Base-by-base conservation (phyloP, 2,888 invertebrate genomes). In the Cataglyphis albicans region DNA sequence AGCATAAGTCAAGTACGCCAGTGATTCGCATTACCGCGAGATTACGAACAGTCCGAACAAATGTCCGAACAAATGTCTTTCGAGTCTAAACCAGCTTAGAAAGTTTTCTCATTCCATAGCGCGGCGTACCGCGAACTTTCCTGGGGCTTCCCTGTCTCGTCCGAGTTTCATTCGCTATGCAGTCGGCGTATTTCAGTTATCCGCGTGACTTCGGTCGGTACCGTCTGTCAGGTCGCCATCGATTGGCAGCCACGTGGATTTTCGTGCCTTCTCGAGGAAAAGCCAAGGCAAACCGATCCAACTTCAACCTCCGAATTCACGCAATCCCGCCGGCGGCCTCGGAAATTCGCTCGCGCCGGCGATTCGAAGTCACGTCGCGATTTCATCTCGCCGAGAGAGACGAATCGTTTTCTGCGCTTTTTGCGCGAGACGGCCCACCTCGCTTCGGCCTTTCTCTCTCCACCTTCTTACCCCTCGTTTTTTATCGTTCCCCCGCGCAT, bases 21-120 rank as follows among this genome's bases (percentile, higher is more conserved):
- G 81, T 61, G 86, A 81, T 83, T 86, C 88, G 65, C 85, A 86
- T 89, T 87, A 86, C 65, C 84, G 68, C 76, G 75, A 84, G 89
- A 89, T 86, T 89, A 89, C 83, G 55, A n/a, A n/a, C 52, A 52
- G 80, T 21, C 52, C 83, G 82, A 75, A 76, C 86, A 81, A 87
- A 89, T 87, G 80, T 21, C 44, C 83, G 82, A 75, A 74, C 86
- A 81, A 87, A 89, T 87, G 89, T 88, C 89, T 89, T 89, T 85
- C 67, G 86, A 81, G 83, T 87, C 78, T 82, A 86, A 83, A 88
- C 84, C 86, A 84, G 86, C 85, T 86, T 84, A 83, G 87, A 65
- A 89, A 89, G 88, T 89, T 89, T 89, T 88, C 89, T 88, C 87
- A 83, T 89, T 89, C 85, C 87, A 78, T 61, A 67, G 78, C 25